Base-by-base conservation (phyloP, 2,113 vertebrate species). In the Pedionomus torquatus region DNA sequence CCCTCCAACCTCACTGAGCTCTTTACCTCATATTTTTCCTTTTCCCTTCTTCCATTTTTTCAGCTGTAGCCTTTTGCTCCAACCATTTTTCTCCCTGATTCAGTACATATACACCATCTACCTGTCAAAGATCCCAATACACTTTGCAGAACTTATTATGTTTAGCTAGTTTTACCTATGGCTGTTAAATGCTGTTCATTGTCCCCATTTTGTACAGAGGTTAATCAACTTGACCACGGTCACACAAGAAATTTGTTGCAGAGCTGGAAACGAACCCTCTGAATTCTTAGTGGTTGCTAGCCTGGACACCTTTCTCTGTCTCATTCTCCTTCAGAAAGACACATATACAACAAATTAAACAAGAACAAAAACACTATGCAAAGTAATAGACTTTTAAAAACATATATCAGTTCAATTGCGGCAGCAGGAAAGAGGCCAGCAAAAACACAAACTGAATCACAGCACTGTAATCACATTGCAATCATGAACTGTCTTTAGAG, bases 401-500 rank as follows among this genome's bases (percentile, higher is more conserved):
- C 28, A 90, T 55, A 0, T 20, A 71, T 70, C 77, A 70, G 17
- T 76, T 81, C 87, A 87, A 82, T 18, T 77, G 83, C 55, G n/a
- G 65, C 2, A 5, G 41, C 63, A 92, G 61, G 17, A 76, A 72
- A 93, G 72, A 86, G 63, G 44, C 60, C 52, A 91, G 52, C 66
- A 83, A 87, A 96, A 96, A 80, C n/a, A 90, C 43, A 87, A 87
- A 89, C 48, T 57, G 63, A 87, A 94, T 91, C 77, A 44, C 55
- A 82, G 39, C 35, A 43, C 49, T 91, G 79, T 61, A 90, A 43
- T 68, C 94, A 72, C 33, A 72, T 33, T 69, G 49, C 39, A 89
- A 83, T 94, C 51, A 79, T 52, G 74, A 92, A 55, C 51, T 69
- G 43, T 76, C 87, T 96, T 96, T 82, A 94, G 63, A 96, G 84